A percentile compares a stretch with the other conserved stretches of the same genome.
phyloP scores from a whole-genome alignment of 2,888 invertebrate genomes.

The Hypselothyrea guttata region DNA sequence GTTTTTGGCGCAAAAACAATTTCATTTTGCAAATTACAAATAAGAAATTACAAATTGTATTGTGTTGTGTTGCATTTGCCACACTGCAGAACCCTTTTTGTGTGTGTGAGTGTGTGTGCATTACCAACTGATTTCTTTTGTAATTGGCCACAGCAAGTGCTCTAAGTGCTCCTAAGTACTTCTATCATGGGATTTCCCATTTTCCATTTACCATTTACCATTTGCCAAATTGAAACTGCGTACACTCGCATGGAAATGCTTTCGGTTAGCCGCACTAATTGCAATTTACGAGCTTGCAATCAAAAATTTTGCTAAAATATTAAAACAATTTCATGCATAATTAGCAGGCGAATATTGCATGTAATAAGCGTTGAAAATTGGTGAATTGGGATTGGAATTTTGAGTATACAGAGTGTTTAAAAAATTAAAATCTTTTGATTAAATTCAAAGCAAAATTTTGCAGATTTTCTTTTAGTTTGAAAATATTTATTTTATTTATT shows the following conservation, averaged over 20 bases:
- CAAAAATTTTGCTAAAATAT: constrained; percentile 14
- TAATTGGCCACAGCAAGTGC: constrained; percentile 46
- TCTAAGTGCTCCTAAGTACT: constrained; percentile 17
- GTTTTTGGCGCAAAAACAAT: constrained; percentile 51
- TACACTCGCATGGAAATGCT: constrained; percentile 39
- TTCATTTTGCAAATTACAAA: constrained; percentile 61
- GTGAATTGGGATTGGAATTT: too few species aligned
- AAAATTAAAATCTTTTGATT: too few species aligned
- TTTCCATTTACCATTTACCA: too few species aligned
- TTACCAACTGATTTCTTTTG: constrained; percentile 45
- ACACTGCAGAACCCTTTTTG: constrained; percentile 46
- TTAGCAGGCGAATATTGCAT: constrained; percentile 8
- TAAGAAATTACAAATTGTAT: constrained; percentile 62
- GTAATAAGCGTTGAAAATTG: too few species aligned
- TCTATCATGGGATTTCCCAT: constrained; percentile 5
- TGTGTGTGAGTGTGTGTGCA: too few species aligned
- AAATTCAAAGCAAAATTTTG: not conserved
- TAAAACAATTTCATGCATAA: constrained; percentile 32
- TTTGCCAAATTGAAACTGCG: constrained; percentile 54
- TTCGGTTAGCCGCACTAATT: constrained; percentile 46
- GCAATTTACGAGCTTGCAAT: constrained; percentile 43
- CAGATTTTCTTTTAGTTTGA: too few species aligned
- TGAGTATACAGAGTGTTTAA: too few species aligned
- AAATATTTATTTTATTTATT: not conserved
- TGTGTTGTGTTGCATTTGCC: constrained; percentile 58